Conservation (phyloP, 2,888 invertebrate genomes). For the Temnothorax unifasciatus region DNA sequence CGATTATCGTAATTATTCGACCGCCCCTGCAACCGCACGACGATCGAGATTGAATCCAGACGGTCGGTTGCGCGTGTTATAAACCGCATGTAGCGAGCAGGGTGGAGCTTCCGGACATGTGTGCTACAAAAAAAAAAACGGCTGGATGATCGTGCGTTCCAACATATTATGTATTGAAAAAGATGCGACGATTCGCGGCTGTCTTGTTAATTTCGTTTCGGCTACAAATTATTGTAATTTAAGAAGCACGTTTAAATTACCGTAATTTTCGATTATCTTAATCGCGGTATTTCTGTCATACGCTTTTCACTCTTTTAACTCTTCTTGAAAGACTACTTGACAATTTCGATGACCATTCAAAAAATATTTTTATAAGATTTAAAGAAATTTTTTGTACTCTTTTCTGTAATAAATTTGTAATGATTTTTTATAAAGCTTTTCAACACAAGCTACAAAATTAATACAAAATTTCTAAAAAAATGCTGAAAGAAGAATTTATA, state of each 20-base stretch:
- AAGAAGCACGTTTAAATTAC: not conserved
- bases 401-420: not conserved
- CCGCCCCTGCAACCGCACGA: constrained; percentile 53
- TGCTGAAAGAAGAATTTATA: not conserved
- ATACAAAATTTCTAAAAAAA: not conserved
- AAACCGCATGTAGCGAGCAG: constrained; percentile 32
- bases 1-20: constrained; percentile 56
- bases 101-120: constrained; percentile 44
- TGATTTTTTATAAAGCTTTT: not conserved
- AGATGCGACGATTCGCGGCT: not conserved
- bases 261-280: not conserved
- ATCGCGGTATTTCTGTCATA: not conserved
- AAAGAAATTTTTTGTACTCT: not conserved
- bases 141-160: not conserved
- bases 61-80: constrained; percentile 39
- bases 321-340: not conserved
- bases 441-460: not conserved
- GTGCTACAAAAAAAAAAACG: constrained; percentile 28
- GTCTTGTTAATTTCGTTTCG: constrained; percentile 1
- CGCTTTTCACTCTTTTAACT: not conserved
- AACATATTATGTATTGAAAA: not conserved
- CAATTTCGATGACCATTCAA: not conserved
- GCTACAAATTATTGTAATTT: constrained; percentile 5
- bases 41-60: constrained; percentile 51
- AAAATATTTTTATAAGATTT: not conserved